Percentiles rank a stretch among this genome's conserved stretches.
Conservation (phyloP, 2,888 invertebrate genomes). For the Xestoiulus laeticollis region DNA sequence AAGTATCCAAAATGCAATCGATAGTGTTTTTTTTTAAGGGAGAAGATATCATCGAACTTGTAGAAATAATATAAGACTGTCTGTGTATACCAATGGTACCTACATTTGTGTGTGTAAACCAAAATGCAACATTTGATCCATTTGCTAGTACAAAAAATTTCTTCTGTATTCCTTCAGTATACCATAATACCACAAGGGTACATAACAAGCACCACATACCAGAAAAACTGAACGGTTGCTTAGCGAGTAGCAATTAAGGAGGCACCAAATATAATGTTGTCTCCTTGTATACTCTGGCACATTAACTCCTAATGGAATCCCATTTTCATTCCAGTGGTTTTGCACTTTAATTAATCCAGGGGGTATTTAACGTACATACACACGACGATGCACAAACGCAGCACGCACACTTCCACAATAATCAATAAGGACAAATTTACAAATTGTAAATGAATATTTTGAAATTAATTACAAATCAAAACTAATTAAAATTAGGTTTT, state of each 20-base stretch:
- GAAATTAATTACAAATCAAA: too few relatives aligned
- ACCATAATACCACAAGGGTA: background rate
- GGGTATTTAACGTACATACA: background rate
- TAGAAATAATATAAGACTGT: too few relatives aligned
- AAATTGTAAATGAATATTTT: background rate
- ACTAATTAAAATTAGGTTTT: too few relatives aligned
- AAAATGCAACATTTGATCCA: too few relatives aligned
- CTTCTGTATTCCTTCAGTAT: too few relatives aligned
- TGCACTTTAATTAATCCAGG: background rate
- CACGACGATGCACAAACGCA: background rate
- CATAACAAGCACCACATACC: background rate
- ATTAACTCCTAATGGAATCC: background rate
- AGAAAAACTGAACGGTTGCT: background rate
- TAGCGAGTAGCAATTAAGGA: conserved; percentile 26
- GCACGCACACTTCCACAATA: background rate
- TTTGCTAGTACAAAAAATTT: too few relatives aligned
- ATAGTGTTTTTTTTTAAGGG: too few relatives aligned
- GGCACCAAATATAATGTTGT: background rate
- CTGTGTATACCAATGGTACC: too few relatives aligned
- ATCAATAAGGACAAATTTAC: background rate
- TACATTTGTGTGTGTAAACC: too few relatives aligned
- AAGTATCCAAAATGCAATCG: too few relatives aligned
- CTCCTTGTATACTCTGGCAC: background rate
- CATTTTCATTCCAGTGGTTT: conserved; percentile 16
- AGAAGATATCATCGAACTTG: too few relatives aligned